phyloP scores from a whole-genome alignment of 1,140 invertebrate species.

The Drosophila eugracilis region DNA sequence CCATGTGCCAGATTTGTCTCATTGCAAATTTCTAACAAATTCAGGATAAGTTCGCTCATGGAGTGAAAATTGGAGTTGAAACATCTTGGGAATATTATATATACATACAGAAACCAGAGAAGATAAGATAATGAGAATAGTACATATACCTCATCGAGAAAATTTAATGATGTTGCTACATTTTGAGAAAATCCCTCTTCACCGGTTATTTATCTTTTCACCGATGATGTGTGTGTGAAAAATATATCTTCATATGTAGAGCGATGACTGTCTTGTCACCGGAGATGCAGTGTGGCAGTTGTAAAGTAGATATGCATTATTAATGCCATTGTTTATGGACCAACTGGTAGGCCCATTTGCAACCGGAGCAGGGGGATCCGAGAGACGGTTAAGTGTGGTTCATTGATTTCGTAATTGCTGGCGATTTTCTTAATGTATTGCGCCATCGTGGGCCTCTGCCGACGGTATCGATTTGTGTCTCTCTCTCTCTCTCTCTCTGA shows the following conservation, averaged over 20 bases:
- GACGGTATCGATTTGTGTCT: conserved; percentile 49
- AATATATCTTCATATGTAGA: conserved; percentile 39
- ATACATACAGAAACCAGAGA: not conserved
- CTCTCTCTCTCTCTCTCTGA: too few relatives aligned
- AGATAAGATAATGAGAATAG: not conserved
- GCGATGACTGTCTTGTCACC: conserved; percentile 48
- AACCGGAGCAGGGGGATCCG: conserved; percentile 26
- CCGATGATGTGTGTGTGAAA: conserved; percentile 69
- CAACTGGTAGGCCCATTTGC: conserved; percentile 47
- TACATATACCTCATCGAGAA: conserved; percentile 4
- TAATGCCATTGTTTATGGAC: conserved; percentile 62
- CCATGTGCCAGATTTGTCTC: conserved; percentile 42
- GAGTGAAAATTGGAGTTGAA: conserved; percentile 45
- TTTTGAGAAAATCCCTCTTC: conserved; percentile 4
- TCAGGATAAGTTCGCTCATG: conserved; percentile 20
- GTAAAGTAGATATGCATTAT: conserved; percentile 47
- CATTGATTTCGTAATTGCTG: conserved; percentile 64
- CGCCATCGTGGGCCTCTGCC: conserved; percentile 15
- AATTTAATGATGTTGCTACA: conserved; percentile 35
- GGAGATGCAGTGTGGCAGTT: conserved; percentile 21
- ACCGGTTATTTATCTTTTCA: conserved; percentile 43
- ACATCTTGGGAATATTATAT: not conserved
- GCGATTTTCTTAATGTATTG: conserved; percentile 32
- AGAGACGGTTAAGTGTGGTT: conserved; percentile 38
- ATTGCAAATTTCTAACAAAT: conserved; percentile 36